Conservation (phyloP, 2,113 vertebrate species). For the Ranitomeya variabilis region DNA sequence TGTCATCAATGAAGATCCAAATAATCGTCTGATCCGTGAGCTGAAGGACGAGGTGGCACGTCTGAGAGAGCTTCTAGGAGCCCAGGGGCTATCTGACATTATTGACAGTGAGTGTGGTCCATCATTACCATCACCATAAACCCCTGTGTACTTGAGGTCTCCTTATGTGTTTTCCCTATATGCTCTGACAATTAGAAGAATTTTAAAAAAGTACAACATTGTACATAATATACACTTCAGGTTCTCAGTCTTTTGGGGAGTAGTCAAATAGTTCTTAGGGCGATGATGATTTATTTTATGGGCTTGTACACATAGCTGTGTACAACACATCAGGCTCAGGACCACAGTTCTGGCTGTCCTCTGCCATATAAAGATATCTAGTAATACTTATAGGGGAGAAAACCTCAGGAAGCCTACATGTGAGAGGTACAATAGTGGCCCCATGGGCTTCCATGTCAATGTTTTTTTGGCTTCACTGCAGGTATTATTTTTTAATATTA, state of each 20-base stretch:
- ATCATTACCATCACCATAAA: not conserved
- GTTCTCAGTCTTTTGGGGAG: not conserved
- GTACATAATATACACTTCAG: not conserved
- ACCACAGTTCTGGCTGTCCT: too few species aligned
- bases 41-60: slow-evolving; percentile 96
- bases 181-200: not conserved
- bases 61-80: slow-evolving; percentile 86
- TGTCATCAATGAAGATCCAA: slow-evolving; percentile 95
- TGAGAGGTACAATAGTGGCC: too few species aligned
- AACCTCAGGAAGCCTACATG: too few species aligned
- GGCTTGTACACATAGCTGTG: too few species aligned
- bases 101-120: slow-evolving; percentile 89
- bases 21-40: slow-evolving; percentile 93
- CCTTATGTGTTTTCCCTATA: not conserved
- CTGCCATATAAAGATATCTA: too few species aligned
- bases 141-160: not conserved
- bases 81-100: slow-evolving; percentile 95
- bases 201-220: not conserved
- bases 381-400: too few species aligned
- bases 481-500: too few species aligned
- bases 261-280: too few species aligned
- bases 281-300: too few species aligned
- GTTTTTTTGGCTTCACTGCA: too few species aligned
- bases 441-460: too few species aligned
- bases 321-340: too few species aligned